These are phyloP conservation scores for Lindbergichthys nudifrons DNA, from an alignment of 2,797 vertebrate species.

Conservation along the genomic window DNA sequence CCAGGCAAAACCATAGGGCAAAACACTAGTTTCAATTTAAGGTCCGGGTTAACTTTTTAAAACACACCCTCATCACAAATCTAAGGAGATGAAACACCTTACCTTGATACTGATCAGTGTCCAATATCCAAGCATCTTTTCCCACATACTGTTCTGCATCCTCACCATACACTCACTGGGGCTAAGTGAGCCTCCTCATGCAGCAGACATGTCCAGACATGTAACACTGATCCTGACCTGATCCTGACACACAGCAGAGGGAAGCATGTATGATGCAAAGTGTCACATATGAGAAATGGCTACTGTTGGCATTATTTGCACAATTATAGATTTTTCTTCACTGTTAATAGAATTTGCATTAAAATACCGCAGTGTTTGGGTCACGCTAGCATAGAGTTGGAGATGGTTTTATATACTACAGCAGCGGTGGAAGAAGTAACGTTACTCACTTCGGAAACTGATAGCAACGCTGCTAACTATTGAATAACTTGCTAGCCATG, in stretches of 20 bases:
- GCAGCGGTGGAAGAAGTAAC: background rate
- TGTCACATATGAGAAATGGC: conserved; percentile 11
- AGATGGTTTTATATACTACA: background rate
- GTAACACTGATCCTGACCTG: conserved; percentile 39
- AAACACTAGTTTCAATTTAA: conserved; percentile 30
- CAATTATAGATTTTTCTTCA: background rate
- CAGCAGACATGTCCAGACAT: conserved; percentile 81
- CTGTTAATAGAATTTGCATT: background rate
- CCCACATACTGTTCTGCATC: conserved; percentile 32
- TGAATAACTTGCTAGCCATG: background rate
- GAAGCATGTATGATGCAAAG: conserved; percentile 30
- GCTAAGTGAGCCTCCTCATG: conserved; percentile 40
- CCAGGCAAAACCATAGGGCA: background rate
- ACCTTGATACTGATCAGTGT: conserved; percentile 57
- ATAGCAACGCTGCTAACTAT: background rate
- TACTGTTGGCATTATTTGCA: conserved; percentile 4
- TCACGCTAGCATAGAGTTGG: background rate
- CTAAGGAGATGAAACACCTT: conserved; percentile 42
- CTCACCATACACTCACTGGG: conserved; percentile 24
- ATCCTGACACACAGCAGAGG: conserved; percentile 31
- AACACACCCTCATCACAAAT: conserved; percentile 5
- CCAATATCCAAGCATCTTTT: conserved; percentile 51
- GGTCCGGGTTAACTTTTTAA: conserved; percentile 33
- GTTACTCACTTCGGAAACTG: background rate
- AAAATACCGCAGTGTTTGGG: background rate